phyloP scores from a whole-genome alignment of 2,113 vertebrate genomes.

The Nicator chloris region DNA sequence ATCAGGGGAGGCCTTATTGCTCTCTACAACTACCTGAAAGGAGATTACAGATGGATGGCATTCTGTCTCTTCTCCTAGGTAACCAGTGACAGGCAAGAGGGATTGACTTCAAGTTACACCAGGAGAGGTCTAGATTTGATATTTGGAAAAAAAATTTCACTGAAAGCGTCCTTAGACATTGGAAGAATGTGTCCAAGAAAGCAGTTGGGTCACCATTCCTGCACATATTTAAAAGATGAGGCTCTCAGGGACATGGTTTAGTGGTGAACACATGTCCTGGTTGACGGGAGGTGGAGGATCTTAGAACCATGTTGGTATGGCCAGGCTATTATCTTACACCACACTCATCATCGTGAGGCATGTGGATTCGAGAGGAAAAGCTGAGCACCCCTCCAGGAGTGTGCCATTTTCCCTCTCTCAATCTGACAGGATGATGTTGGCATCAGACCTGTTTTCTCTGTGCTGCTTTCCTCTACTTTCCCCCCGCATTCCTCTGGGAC shows the following conservation, averaged over 20 bases:
- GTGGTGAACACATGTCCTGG: not conserved
- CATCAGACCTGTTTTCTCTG: not conserved
- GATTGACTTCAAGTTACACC: not conserved
- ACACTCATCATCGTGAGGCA: accelerated
- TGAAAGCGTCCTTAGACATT: not conserved
- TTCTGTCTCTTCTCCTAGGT: not conserved
- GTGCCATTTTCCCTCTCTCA: not conserved
- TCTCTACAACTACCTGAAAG: no score
- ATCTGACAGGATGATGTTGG: no score
- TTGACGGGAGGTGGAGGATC: not conserved
- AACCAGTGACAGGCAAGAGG: not conserved
- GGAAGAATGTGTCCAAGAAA: not conserved
- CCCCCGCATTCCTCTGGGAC: not conserved
- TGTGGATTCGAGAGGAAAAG: not conserved
- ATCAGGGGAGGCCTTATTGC: no score
- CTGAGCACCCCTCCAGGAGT: not conserved
- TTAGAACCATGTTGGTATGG: no score
- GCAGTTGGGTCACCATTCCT: not conserved
- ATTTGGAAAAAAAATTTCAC: no score
- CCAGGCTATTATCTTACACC: not conserved
- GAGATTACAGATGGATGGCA: no score
- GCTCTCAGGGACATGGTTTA: not conserved
- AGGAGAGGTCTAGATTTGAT: not conserved
- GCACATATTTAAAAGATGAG: not conserved
- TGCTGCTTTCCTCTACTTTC: accelerated